phyloP scores from a whole-genome alignment of 2,888 invertebrate genomes.

The Cremastinae sp. region DNA sequence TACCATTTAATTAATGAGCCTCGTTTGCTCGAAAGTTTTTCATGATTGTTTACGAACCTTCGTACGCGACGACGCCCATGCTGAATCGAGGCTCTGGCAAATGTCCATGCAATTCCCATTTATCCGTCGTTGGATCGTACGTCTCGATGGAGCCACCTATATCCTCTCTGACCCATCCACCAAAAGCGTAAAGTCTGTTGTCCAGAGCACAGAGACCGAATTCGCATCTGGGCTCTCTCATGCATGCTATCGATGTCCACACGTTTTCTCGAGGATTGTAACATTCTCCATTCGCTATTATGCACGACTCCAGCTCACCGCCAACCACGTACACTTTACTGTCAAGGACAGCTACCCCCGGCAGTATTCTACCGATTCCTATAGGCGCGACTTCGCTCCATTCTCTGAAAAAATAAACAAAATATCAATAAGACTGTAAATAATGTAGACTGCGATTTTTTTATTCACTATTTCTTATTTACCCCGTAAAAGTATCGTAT shows the following conservation, averaged over 20 bases:
- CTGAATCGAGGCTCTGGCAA: conserved; percentile 93
- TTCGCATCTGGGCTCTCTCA: conserved; percentile 93
- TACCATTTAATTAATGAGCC: too few relatives aligned
- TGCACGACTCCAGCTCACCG: conserved; percentile 94
- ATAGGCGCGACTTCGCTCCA: conserved; percentile 92
- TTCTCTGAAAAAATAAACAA: conserved; percentile 84
- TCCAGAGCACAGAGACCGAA: conserved; percentile 93
- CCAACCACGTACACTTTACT: conserved; percentile 95
- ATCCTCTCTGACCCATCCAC: conserved; percentile 96
- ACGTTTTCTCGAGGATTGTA: conserved; percentile 87
- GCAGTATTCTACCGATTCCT: conserved; percentile 91
- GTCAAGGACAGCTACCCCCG: conserved; percentile 91
- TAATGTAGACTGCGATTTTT: background rate
- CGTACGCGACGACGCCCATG: conserved; percentile 93
- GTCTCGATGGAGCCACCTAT: conserved; percentile 94
- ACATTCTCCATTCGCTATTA: conserved; percentile 92
- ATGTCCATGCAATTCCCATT: conserved; percentile 89
- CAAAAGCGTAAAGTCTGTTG: conserved; percentile 92
- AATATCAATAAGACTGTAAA: background rate
- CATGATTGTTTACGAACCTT: conserved; percentile 82
- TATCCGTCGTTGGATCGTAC: conserved; percentile 89
- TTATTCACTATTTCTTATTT: conserved; percentile 46
- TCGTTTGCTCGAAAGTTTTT: background rate
- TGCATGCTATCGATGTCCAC: conserved; percentile 81
- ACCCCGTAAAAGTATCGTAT: conserved; percentile 89